Conservation (phyloP, 2,113 vertebrate species). For the Pteruthius melanotis region DNA sequence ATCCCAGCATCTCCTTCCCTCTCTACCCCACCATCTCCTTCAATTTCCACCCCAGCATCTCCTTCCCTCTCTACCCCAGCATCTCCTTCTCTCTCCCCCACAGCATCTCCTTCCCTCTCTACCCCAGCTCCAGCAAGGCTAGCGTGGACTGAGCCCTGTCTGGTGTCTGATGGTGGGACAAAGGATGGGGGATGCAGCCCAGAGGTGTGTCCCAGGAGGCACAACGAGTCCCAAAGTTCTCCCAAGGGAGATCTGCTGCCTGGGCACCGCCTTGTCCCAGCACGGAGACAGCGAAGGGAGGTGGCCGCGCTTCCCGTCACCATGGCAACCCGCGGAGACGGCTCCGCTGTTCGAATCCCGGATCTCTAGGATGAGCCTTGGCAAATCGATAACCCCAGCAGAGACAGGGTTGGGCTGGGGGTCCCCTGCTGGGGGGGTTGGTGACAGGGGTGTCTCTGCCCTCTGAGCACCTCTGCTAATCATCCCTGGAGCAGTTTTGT, state of each 20-base stretch:
- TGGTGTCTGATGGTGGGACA: background rate
- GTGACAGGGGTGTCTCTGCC: background rate
- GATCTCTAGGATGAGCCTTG: constrained; percentile 38
- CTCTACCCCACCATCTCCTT: too few species aligned
- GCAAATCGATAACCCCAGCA: background rate
- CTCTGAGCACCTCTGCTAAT: background rate
- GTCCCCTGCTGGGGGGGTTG: background rate
- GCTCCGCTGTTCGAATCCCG: background rate
- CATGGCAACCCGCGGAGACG: constrained; percentile 50
- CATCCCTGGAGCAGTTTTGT: background rate
- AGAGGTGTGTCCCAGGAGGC: background rate
- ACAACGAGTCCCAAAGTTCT: rapidly evolving
- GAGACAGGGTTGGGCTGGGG: background rate
- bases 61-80: background rate
- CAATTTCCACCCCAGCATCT: background rate
- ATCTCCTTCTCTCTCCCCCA: too few species aligned
- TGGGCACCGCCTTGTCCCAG: background rate
- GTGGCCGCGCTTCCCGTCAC: background rate
- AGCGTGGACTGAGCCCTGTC: rapidly evolving
- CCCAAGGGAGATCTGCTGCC: background rate
- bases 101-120: background rate
- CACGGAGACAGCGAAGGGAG: background rate
- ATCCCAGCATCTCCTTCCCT: background rate
- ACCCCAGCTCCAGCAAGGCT: background rate
- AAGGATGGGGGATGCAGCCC: rapidly evolving